Base-by-base conservation (phyloP, 1,140 invertebrate genomes). In the Sminthurides bifidus region DNA sequence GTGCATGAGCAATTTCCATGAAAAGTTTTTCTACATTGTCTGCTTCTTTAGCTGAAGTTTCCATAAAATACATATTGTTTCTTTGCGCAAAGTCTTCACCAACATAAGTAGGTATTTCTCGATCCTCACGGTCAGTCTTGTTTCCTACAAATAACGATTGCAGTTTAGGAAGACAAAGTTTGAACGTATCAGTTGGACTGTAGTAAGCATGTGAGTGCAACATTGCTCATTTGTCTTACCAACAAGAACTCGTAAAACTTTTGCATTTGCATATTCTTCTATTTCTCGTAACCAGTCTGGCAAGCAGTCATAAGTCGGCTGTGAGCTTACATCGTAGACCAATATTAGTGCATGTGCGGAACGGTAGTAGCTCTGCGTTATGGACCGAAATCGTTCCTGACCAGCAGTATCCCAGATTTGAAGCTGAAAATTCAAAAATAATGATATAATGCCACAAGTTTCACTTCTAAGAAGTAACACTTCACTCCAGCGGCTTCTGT, bases 41-140 rank as follows among this genome's bases (percentile, higher is more conserved):
- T 29, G 92, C 89, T 73, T 96, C 91, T 74, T 97, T 96, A 14
- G 94, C 93, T 29, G 92, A 97, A 24, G 94, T 97, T 77, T 98
- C 94, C 69, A 97, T 81, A 73, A 96, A 93, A 72, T 92, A 92
- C 91, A 97, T 96, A 64, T 89, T 87, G 71, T 95, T 88, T 63
- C 85, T 79, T 69, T 90, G 83, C 35, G 92, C 89, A 79, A 95
- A 97, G 69, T 94, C 87, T 73, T 93, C 87, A n/a, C 90, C 92
- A 41, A 95, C 88, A 69, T 88, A 82, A 12, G 82, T 81, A 6
- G 92, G 92, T 67, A 97, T 92, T 77, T 95, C 92, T 65, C 90
- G 77, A 68, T 93, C 89, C 70, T 93, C 90, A 61, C 90, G 78
- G 72, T 97, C 92, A 67, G 88, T 93, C 79, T 96, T 96, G 73